Evolutionary conservation across 2,888 invertebrate species (phyloP).

Genomic region (Pristionchus maxplancki): DNA sequence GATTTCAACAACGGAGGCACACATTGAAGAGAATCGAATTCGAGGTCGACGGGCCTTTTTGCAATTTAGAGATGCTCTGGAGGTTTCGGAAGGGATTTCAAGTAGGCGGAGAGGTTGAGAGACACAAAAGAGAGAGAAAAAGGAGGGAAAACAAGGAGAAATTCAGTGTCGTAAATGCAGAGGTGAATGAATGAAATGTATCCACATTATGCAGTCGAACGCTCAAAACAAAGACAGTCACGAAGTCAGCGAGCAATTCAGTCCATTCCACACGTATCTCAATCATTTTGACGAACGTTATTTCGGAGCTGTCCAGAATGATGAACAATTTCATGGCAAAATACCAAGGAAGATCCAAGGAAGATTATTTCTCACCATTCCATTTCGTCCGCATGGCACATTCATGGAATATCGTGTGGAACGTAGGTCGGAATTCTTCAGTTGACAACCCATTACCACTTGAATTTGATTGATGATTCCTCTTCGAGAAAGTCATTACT

Average conservation of each 20-base stretch:
- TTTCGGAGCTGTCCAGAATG: too few species aligned
- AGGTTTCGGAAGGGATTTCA: background rate
- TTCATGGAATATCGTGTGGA: background rate
- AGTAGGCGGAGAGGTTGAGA: background rate
- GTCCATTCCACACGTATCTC: too few species aligned
- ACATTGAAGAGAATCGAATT: background rate
- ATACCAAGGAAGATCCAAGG: too few species aligned
- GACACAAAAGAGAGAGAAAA: slow-evolving; percentile 18
- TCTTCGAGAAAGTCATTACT: background rate
- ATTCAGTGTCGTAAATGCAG: background rate
- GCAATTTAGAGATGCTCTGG: slow-evolving; percentile 3
- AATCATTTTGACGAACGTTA: too few species aligned
- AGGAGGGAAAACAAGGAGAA: slow-evolving; percentile 34
- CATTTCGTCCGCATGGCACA: background rate
- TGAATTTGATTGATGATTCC: background rate
- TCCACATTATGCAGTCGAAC: background rate
- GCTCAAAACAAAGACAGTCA: background rate
- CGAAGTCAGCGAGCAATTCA: too few species aligned
- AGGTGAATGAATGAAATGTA: background rate
- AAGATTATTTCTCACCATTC: too few species aligned
- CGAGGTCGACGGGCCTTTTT: background rate
- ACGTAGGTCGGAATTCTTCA: background rate
- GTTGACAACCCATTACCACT: background rate
- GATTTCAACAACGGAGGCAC: background rate
- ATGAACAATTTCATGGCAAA: too few species aligned